Evolutionary conservation across 1,140 invertebrate genomes (phyloP).

Genomic region (Pseudachorutes palmiensis): DNA sequence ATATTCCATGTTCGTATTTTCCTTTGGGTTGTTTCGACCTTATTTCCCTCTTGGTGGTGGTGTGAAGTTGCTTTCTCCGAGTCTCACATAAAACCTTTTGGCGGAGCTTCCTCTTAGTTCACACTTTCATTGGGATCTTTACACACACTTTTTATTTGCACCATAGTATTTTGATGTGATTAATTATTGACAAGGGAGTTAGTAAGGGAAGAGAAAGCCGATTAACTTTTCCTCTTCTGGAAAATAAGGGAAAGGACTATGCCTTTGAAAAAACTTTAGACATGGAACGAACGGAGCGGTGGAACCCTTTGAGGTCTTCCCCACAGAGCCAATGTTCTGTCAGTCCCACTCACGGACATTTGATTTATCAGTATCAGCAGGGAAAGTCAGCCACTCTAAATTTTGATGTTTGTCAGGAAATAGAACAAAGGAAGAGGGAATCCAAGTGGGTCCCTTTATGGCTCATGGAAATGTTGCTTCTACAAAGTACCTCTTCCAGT

Average conservation of each 20-base stretch:
- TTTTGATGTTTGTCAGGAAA: conserved; percentile 1
- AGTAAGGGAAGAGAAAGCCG: conserved; percentile 1
- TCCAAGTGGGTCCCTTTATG: background rate
- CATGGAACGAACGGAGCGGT: background rate
- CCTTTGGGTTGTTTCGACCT: too few relatives aligned
- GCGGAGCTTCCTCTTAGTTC: too few relatives aligned
- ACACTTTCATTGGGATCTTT: too few relatives aligned
- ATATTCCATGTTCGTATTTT: background rate
- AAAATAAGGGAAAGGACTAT: background rate
- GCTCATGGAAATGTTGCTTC: background rate
- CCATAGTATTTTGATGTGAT: conserved; percentile 7
- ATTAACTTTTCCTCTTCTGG: conserved; percentile 2
- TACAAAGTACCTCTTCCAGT: background rate
- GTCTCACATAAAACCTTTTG: too few relatives aligned
- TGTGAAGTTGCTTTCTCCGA: too few relatives aligned
- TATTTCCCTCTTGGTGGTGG: too few relatives aligned
- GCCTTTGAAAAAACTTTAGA: too few relatives aligned
- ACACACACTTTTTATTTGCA: too few relatives aligned
- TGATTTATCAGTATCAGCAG: background rate
- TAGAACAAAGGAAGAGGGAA: background rate
- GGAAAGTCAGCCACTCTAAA: background rate
- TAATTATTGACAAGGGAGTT: conserved; percentile 11
- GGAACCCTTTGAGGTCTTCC: background rate
- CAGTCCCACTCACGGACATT: background rate
- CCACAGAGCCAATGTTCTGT: too few relatives aligned